These are phyloP conservation scores for Baccha elongata DNA, from an alignment of 2,888 invertebrate genomes.

Conservation along the genomic window DNA sequence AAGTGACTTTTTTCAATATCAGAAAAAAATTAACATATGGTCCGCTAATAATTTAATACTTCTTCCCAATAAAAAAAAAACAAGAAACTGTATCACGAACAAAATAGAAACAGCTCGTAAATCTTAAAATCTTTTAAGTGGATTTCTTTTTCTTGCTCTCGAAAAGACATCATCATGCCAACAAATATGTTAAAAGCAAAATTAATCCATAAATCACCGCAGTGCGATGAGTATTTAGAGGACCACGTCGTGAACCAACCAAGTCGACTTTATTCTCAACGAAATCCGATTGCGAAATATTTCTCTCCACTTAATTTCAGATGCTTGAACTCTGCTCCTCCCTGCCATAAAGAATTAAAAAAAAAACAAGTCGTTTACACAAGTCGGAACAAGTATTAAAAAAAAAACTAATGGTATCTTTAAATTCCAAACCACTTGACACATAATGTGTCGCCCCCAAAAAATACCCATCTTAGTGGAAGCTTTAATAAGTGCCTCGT, in stretches of 20 bases:
- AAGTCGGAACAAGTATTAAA: slow-evolving; percentile 2
- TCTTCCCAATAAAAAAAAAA: not conserved
- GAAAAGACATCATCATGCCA: slow-evolving; percentile 48
- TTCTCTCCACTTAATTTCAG: slow-evolving; percentile 68
- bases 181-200: slow-evolving; percentile 73
- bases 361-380: slow-evolving; percentile 20
- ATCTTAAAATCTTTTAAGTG: slow-evolving; percentile 65
- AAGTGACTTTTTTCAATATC: slow-evolving; percentile 33
- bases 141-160: slow-evolving; percentile 15
- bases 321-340: slow-evolving; percentile 70
- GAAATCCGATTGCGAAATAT: slow-evolving; percentile 68
- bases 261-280: not conserved
- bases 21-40: slow-evolving; percentile 59
- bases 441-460: slow-evolving; percentile 61
- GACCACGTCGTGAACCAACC: not conserved
- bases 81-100: slow-evolving; percentile 41
- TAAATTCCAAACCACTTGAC: slow-evolving; percentile 72
- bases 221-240: slow-evolving; percentile 1
- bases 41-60: slow-evolving; percentile 51
- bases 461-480: slow-evolving; percentile 33
- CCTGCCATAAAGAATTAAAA: slow-evolving; percentile 50
- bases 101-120: slow-evolving; percentile 59
- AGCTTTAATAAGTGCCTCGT: slow-evolving; percentile 40
- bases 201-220: slow-evolving; percentile 66
- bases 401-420: slow-evolving; percentile 62